Evolutionary conservation across 2,113 vertebrate genomes (phyloP).

Genomic region (Eulemur rufifrons): DNA sequence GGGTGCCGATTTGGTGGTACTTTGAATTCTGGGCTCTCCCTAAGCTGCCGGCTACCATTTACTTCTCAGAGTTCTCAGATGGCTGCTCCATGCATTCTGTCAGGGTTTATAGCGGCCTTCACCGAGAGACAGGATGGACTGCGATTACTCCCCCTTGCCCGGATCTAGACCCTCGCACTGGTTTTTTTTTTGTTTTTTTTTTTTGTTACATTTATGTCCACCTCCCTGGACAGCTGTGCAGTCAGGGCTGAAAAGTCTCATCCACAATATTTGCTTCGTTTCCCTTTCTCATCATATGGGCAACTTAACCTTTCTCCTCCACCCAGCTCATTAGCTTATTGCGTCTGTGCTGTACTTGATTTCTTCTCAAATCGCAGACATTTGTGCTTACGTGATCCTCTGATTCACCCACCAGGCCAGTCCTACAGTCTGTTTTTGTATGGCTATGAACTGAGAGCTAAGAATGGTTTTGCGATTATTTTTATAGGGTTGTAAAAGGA

Average conservation of each 20-base stretch:
- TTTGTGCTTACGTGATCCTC: not conserved
- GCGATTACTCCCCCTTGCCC: not conserved
- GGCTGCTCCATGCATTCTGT: not conserved
- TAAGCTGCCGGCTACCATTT: not conserved
- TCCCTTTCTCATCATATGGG: not conserved
- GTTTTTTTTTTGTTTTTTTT: not conserved
- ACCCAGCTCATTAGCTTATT: not conserved
- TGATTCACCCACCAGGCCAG: not conserved
- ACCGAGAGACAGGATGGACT: not conserved
- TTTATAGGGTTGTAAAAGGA: not conserved
- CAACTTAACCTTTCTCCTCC: not conserved
- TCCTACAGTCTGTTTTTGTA: not conserved
- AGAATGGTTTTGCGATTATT: constrained; percentile 7
- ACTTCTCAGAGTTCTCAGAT: not conserved
- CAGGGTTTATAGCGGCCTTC: not conserved
- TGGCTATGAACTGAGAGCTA: not conserved
- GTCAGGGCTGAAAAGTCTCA: not conserved
- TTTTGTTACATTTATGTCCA: not conserved
- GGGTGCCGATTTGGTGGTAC: not conserved
- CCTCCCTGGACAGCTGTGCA: not conserved
- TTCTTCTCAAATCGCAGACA: not conserved
- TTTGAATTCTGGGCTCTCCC: not conserved
- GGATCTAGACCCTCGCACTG: not conserved
- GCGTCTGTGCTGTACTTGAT: not conserved
- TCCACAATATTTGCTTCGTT: not conserved